Evolutionary conservation across 2,888 invertebrate genomes (phyloP).

Genomic region (Lithophane semibrunnea): DNA sequence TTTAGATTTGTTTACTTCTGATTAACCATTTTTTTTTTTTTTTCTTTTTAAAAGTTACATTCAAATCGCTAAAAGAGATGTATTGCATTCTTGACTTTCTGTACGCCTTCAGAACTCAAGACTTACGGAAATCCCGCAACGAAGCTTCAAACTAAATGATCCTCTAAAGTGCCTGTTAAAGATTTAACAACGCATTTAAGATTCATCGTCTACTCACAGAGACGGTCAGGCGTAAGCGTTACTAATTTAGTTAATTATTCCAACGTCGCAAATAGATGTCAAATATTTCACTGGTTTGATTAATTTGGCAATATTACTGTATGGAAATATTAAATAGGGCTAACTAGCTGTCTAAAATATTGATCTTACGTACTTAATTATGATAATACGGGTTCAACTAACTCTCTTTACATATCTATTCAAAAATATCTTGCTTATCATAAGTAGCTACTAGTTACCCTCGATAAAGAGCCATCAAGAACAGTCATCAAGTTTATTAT

Average conservation of each 20-base stretch:
- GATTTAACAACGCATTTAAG: not conserved
- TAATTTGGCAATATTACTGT: no score
- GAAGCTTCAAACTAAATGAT: not conserved
- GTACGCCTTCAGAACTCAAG: not conserved
- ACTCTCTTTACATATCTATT: not conserved
- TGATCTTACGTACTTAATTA: not conserved
- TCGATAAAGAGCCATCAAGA: no score
- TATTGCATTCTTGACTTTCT: not conserved
- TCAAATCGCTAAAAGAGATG: not conserved
- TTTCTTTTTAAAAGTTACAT: not conserved
- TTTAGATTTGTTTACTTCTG: not conserved
- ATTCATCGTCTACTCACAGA: not conserved
- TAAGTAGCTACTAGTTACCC: no score
- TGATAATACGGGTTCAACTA: not conserved
- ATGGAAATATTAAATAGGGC: no score
- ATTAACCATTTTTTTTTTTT: not conserved
- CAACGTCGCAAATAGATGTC: no score
- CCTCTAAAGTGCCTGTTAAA: conserved; percentile 13
- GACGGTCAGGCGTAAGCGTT: not conserved
- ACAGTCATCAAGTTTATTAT: no score
- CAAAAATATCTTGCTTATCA: not conserved
- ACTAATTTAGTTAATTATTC: not conserved
- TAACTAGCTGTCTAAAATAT: no score
- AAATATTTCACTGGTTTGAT: no score
- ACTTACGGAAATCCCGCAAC: not conserved